Conservation (phyloP, 2,888 invertebrate species). For the Panzeria rudis region DNA sequence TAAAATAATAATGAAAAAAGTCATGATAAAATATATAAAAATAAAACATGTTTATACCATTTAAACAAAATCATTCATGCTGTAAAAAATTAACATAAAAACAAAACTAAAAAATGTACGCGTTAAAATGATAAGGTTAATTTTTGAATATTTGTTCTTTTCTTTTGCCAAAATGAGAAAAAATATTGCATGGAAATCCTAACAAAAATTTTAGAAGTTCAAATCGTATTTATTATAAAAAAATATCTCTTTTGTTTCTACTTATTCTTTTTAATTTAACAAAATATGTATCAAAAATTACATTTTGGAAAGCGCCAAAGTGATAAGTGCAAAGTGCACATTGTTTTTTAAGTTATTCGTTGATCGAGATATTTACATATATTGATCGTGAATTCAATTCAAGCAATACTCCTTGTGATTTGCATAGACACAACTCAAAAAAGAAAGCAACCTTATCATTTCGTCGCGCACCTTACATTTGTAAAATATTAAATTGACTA, state of each 20-base stretch:
- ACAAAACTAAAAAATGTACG: conserved; percentile 32
- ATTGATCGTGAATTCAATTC: background rate
- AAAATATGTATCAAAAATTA: background rate
- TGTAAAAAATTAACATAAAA: conserved; percentile 65
- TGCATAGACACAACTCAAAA: background rate
- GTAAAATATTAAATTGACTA: conserved; percentile 70
- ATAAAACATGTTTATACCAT: conserved; percentile 58
- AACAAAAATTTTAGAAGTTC: background rate
- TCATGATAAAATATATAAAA: conserved; percentile 27
- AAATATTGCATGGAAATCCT: background rate
- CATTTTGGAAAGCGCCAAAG: background rate
- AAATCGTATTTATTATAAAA: background rate
- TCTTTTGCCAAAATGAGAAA: background rate
- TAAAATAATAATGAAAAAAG: conserved; percentile 37
- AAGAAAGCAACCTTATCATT: conserved; percentile 36
- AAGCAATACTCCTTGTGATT: background rate
- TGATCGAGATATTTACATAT: background rate
- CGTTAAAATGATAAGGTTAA: conserved; percentile 37
- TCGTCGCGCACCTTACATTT: conserved; percentile 55
- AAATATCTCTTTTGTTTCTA: background rate
- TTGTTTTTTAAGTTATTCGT: too few species aligned
- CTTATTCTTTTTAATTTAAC: background rate
- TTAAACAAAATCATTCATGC: conserved; percentile 63
- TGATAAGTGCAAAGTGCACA: background rate
- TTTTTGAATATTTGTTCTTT: background rate